Conservation (phyloP, 2,113 vertebrate genomes). For the Pelodiscus sinensis region DNA sequence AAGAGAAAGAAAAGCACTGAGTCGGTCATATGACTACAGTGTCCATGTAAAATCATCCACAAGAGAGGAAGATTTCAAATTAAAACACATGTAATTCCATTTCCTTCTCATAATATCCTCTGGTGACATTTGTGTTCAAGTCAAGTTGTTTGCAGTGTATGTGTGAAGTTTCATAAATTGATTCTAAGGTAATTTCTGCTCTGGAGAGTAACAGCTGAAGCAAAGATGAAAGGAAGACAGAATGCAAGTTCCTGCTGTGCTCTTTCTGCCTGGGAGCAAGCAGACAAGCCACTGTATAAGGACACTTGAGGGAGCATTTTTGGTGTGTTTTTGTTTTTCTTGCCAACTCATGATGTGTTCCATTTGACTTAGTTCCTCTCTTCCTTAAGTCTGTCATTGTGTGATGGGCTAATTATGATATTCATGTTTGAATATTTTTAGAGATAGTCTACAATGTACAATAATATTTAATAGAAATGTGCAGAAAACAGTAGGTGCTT, state of each 20-base stretch:
- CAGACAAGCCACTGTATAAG: background rate
- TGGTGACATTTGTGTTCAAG: conserved; percentile 9
- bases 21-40: background rate
- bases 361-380: conserved; percentile 47
- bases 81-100: conserved; percentile 49
- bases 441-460: conserved; percentile 62
- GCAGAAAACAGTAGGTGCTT: conserved; percentile 59
- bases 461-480: conserved; percentile 64
- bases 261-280: background rate
- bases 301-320: conserved; percentile 2
- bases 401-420: conserved; percentile 68
- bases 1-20: background rate
- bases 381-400: conserved; percentile 44
- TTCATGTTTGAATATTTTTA: conserved; percentile 70
- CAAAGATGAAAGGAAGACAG: conserved; percentile 22
- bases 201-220: background rate
- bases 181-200: background rate
- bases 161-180: conserved; percentile 19
- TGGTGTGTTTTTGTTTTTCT: background rate
- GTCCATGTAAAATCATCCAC: background rate
- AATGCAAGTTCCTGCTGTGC: background rate
- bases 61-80: conserved; percentile 30
- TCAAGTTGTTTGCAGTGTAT: conserved; percentile 7
- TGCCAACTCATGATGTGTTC: conserved; percentile 32
- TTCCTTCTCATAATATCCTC: conserved; percentile 22